phyloP scores from a whole-genome alignment of 2,797 vertebrate species.

The Melanotaenia boesemani region DNA sequence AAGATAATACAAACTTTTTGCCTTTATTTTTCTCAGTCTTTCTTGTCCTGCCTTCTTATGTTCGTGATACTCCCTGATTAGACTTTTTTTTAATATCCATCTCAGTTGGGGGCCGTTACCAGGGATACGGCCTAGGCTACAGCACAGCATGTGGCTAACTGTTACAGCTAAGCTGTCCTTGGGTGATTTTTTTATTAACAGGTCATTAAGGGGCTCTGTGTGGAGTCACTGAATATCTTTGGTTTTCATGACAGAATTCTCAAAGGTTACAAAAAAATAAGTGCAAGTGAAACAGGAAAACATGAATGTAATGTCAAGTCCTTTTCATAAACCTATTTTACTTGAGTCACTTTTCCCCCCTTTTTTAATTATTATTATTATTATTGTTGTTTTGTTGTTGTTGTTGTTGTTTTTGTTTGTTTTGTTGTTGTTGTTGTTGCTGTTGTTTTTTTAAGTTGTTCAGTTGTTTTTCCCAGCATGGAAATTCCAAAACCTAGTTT shows the following conservation, averaged over 20 bases:
- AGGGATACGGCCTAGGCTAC: constrained; percentile 70
- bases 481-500: constrained; percentile 12
- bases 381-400: not conserved
- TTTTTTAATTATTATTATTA: too few species aligned
- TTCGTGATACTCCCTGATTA: constrained; percentile 78
- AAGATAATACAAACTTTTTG: constrained; percentile 27
- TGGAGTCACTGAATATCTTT: constrained; percentile 83
- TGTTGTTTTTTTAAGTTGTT: not conserved
- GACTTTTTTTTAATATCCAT: constrained; percentile 86
- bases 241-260: constrained; percentile 52
- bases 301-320: constrained; percentile 4
- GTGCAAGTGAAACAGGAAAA: constrained; percentile 10
- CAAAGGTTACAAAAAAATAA: constrained; percentile 36
- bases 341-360: not conserved
- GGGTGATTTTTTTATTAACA: constrained; percentile 90
- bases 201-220: constrained; percentile 86
- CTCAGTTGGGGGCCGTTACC: constrained; percentile 76
- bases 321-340: not conserved
- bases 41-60: constrained; percentile 34
- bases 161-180: constrained; percentile 78
- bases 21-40: constrained; percentile 29
- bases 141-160: constrained; percentile 82
- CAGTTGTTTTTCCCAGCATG: not conserved
- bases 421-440: not conserved
- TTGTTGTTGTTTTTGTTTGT: not conserved